These are phyloP conservation scores for Leptobrachium ailaonicum DNA, from an alignment of 2,113 vertebrate genomes.

Conservation along the genomic window DNA sequence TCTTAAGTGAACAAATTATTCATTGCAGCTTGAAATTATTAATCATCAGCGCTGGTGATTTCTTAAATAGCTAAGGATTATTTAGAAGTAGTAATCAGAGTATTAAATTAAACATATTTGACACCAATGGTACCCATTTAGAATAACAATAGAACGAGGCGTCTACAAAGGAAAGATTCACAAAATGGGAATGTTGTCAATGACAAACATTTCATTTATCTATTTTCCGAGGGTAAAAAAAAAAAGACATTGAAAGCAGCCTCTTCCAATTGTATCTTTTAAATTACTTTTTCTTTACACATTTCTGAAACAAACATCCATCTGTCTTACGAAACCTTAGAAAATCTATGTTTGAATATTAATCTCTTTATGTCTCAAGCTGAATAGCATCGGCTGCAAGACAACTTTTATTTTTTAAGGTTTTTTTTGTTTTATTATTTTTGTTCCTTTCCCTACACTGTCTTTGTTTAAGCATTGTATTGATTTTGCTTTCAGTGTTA, in stretches of 20 bases:
- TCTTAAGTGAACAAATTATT: constrained; percentile 47
- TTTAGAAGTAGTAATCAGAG: constrained; percentile 51
- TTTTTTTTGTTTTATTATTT: not conserved
- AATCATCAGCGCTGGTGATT: constrained; percentile 39
- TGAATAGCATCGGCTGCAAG: constrained; percentile 61
- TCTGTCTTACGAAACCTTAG: constrained; percentile 51
- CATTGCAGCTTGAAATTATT: constrained; percentile 49
- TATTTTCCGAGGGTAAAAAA: constrained; percentile 4
- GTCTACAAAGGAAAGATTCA: constrained; percentile 39
- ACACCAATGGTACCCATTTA: constrained; percentile 49
- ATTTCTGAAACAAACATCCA: constrained; percentile 47
- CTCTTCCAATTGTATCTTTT: constrained; percentile 32
- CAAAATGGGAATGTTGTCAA: constrained; percentile 38
- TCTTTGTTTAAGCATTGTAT: no score
- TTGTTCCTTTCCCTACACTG: no score
- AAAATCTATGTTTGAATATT: constrained; percentile 58
- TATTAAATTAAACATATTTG: constrained; percentile 50
- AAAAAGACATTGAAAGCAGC: constrained; percentile 29
- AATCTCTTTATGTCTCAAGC: constrained; percentile 65
- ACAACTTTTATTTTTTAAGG: constrained; percentile 28
- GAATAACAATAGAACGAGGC: constrained; percentile 47
- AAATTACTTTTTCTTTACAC: constrained; percentile 26
- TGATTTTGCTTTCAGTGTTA: no score
- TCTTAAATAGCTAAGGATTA: constrained; percentile 53
- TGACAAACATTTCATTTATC: constrained; percentile 49